Conservation (phyloP, 1,140 invertebrate species). For the Melitaea cinxia region DNA sequence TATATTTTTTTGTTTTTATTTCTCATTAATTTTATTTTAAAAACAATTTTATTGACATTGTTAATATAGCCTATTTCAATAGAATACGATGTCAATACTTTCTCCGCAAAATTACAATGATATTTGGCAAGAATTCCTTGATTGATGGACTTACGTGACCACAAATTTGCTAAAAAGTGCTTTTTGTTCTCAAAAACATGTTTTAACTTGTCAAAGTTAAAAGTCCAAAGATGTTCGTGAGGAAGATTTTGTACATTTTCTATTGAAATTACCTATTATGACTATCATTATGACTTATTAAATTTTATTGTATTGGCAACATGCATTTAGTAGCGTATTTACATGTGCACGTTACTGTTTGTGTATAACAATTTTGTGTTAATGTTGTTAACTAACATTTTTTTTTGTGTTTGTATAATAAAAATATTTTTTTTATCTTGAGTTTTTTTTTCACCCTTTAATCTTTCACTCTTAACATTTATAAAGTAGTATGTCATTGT, state of each 20-base stretch:
- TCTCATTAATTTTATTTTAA: not conserved
- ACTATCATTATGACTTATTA: not conserved
- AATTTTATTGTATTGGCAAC: not conserved
- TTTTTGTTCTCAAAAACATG: too few species aligned
- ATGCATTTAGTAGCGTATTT: not conserved
- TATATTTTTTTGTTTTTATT: constrained; percentile 1
- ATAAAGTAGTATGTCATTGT: too few species aligned
- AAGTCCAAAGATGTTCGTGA: not conserved
- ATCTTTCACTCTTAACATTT: too few species aligned
- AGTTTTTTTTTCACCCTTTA: not conserved
- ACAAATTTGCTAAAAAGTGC: too few species aligned
- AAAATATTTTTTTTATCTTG: not conserved
- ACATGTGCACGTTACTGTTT: not conserved
- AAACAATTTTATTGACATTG: not conserved
- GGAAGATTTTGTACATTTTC: not conserved
- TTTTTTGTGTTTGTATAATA: not conserved
- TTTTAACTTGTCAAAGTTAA: too few species aligned
- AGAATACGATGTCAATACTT: not conserved
- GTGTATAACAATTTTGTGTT: constrained; percentile 6
- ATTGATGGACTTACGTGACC: too few species aligned
- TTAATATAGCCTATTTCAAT: not conserved
- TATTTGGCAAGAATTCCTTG: not conserved
- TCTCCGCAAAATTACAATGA: not conserved
- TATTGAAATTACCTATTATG: not conserved
- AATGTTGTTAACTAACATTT: constrained; percentile 3